These are phyloP conservation scores for Polyommatus icarus DNA, from an alignment of 2,888 invertebrate species.

Conservation along the genomic window DNA sequence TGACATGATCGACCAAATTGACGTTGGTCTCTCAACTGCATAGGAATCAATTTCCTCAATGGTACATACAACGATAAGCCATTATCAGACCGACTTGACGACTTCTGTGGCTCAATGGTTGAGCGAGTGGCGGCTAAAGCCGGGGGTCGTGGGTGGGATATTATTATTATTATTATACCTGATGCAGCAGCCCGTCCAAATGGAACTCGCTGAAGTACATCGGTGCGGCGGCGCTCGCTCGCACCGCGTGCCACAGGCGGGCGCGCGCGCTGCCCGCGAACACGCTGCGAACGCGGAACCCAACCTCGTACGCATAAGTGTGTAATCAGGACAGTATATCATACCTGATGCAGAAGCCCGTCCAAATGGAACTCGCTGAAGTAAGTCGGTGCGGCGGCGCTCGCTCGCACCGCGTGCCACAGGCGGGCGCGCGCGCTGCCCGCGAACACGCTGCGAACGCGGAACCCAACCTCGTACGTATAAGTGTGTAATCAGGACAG, in stretches of 20 bases:
- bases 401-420: constrained; percentile 93
- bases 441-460: constrained; percentile 84
- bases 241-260: constrained; percentile 89
- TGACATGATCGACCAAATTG: too few relatives aligned
- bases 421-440: constrained; percentile 85
- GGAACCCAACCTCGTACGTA: constrained; percentile 89
- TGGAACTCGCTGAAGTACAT: constrained; percentile 93
- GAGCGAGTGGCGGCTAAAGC: too few relatives aligned
- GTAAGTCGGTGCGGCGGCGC: constrained; percentile 95
- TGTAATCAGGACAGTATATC: too few relatives aligned
- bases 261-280: constrained; percentile 86
- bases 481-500: too few relatives aligned
- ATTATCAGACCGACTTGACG: too few relatives aligned
- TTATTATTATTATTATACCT: too few relatives aligned
- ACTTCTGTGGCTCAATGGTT: too few relatives aligned
- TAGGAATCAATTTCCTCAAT: too few relatives aligned
- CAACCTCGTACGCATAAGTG: constrained; percentile 91
- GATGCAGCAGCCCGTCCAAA: constrained; percentile 84
- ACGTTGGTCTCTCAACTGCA: too few relatives aligned
- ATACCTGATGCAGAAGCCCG: constrained; percentile 84
- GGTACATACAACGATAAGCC: too few relatives aligned
- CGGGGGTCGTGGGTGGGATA: too few relatives aligned
- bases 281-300: constrained; percentile 84
- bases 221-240: constrained; percentile 95
- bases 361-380: constrained; percentile 90